Conservation (phyloP, 2,113 vertebrate species). For the Seriola quinqueradiata region DNA sequence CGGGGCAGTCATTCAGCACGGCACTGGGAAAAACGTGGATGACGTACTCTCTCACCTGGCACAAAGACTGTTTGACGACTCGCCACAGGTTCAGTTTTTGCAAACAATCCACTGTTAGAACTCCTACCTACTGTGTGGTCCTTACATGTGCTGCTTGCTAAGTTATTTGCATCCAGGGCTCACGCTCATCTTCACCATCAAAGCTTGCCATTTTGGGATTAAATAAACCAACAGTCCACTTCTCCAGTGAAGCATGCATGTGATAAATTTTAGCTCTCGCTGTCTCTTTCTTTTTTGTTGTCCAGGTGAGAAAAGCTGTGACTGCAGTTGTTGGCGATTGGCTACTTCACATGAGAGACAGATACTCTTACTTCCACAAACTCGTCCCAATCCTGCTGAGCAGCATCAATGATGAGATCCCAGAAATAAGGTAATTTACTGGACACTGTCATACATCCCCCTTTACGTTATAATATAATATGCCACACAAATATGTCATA, state of each 20-base stretch:
- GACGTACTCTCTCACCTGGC: slow-evolving; percentile 94
- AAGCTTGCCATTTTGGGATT: not conserved
- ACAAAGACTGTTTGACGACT: slow-evolving; percentile 95
- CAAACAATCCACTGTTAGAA: not conserved
- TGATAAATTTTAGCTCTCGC: not conserved
- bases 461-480: not conserved
- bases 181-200: not conserved
- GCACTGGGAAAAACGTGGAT: slow-evolving; percentile 90
- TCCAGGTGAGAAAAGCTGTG: slow-evolving; percentile 91
- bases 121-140: not conserved
- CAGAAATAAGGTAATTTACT: slow-evolving; percentile 86
- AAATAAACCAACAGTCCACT: not conserved
- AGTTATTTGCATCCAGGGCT: not conserved
- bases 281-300: not conserved
- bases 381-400: slow-evolving; percentile 93
- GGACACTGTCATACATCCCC: not conserved
- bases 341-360: slow-evolving; percentile 90
- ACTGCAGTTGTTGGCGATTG: slow-evolving; percentile 89
- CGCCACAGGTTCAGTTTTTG: slow-evolving; percentile 87
- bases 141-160: not conserved
- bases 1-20: slow-evolving; percentile 89
- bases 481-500: not conserved
- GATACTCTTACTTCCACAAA: slow-evolving; percentile 96
- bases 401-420: slow-evolving; percentile 89
- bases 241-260: not conserved